A percentile compares a stretch with the other conserved stretches of the same genome.
phyloP scores from a whole-genome alignment of 2,797 vertebrate genomes.

The Eleutherodactylus coqui region DNA sequence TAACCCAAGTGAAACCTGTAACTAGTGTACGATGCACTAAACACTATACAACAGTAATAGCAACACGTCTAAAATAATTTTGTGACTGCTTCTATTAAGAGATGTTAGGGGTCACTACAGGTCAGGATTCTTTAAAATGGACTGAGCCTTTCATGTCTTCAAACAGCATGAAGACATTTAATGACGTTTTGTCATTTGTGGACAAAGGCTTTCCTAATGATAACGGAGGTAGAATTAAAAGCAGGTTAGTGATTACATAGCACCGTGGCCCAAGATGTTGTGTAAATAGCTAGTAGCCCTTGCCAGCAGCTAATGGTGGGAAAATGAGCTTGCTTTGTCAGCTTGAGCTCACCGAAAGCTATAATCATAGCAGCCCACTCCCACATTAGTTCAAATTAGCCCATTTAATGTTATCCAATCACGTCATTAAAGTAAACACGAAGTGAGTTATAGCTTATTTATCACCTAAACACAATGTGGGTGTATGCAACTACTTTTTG shows the following conservation, averaged over 20 bases:
- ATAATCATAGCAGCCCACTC: conserved; percentile 49
- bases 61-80: no score
- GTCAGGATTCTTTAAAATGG: no score
- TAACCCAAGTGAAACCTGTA: no score
- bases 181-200: background rate
- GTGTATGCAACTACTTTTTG: conserved; percentile 18
- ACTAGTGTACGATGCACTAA: no score
- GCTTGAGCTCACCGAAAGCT: conserved; percentile 53
- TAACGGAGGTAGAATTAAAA: conserved; percentile 9
- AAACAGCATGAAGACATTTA: background rate
- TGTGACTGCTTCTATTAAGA: no score
- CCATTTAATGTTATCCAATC: conserved; percentile 43
- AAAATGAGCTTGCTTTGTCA: conserved; percentile 49
- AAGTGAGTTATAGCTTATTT: conserved; percentile 43
- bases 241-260: conserved; percentile 31
- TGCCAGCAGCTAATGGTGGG: conserved; percentile 36
- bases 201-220: background rate
- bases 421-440: conserved; percentile 51
- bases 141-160: background rate
- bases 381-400: conserved; percentile 55
- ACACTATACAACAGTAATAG: no score
- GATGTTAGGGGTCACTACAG: no score
- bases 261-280: background rate
- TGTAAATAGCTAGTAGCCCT: conserved; percentile 36
- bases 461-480: conserved; percentile 41